Base-by-base conservation (phyloP, 2,113 vertebrate genomes). In the Alosa alosa region DNA sequence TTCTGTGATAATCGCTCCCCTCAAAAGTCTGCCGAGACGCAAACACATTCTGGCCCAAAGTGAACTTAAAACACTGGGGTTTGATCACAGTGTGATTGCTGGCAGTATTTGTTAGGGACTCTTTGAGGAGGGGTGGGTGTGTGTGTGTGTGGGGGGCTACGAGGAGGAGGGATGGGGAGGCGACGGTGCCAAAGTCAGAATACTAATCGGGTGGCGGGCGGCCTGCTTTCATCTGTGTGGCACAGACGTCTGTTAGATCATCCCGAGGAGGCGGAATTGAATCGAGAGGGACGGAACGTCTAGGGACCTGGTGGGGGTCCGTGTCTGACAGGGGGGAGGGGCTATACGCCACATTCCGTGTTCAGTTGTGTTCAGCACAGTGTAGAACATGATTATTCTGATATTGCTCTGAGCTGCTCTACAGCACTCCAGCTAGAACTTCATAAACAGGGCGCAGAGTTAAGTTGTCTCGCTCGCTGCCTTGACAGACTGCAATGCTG, bases 1-100 rank as follows among this genome's bases (percentile, higher is more conserved):
- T 45, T 75, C n/a, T 82, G 83, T 88, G 36, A 11, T 44, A 49
- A 45, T 60, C 81, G 57, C 20, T 85, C 41, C 60, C 52, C 55
- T 83, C 86, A 52, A 85, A 44, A n/a, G 60, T 4, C 20, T 31
- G 22, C 31, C 45, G 87, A 55, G 64, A 64, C 82, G 82, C n/a
- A 86, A 89, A 93, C 91, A 18, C 91, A 91, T 92, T 92, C 89
- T 0, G 83, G 81, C 84, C 89, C 81, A 36, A 75, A 41, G 46
- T 85, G 88, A 84, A 89, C 75, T 90, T 72, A 82, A 89, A 89
- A 87, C 52, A 90, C 83, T 86, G 2, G 87, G 47, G 91, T 90
- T 93, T 92, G 89, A 94, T 95, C 92, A 90, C 90, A 91, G 90
- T 90, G 86, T 92, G 92, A 92, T 88, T 18, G 86, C 85, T 83